A percentile compares a stretch with the other conserved stretches of the same genome.
phyloP scores from a whole-genome alignment of 2,113 vertebrate genomes.

The Galeopterus variegatus region DNA sequence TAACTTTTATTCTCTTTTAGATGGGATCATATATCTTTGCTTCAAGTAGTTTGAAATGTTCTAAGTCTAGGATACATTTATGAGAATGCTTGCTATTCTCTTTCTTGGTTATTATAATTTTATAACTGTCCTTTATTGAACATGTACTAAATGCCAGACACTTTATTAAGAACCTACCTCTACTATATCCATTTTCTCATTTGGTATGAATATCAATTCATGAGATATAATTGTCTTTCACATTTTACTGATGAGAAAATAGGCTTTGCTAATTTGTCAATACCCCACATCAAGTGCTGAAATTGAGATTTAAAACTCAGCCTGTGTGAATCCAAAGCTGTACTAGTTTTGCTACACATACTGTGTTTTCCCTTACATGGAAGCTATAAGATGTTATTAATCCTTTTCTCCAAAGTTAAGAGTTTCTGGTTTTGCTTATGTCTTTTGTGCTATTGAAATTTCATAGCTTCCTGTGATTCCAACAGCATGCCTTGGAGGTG shows the following conservation, averaged over 20 bases:
- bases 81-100: neutral
- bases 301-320: neutral
- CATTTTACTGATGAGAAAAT: neutral
- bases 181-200: neutral
- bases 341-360: neutral
- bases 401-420: neutral
- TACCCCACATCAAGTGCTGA: neutral
- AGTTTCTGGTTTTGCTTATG: neutral
- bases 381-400: neutral
- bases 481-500: neutral
- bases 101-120: neutral
- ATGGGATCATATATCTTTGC: neutral
- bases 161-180: neutral
- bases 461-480: constrained; percentile 6
- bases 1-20: neutral
- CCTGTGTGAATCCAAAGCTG: neutral
- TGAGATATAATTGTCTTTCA: neutral
- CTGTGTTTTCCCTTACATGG: neutral
- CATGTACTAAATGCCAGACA: neutral
- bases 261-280: neutral
- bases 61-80: neutral
- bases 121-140: neutral
- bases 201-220: neutral
- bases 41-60: neutral
- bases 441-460: constrained; percentile 25